Conservation (phyloP, 2,888 invertebrate species). For the Pheosia tremula region DNA sequence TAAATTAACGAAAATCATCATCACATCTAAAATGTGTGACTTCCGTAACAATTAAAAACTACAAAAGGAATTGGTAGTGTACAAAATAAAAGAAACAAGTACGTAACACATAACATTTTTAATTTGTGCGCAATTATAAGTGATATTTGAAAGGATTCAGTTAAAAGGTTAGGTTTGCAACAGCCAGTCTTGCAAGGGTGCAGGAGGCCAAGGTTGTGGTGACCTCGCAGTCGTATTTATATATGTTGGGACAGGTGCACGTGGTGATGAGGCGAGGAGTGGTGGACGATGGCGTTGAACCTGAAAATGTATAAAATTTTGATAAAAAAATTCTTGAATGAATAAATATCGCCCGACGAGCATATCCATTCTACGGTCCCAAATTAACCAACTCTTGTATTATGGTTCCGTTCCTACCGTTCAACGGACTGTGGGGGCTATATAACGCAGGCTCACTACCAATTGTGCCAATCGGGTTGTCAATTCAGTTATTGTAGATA, state of each 20-base stretch:
- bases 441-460: too few relatives aligned
- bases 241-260: constrained; percentile 73
- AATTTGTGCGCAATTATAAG: constrained; percentile 16
- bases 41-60: not conserved
- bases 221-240: constrained; percentile 29
- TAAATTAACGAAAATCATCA: too few relatives aligned
- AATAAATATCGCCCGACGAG: too few relatives aligned
- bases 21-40: too few relatives aligned
- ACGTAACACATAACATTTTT: constrained; percentile 16
- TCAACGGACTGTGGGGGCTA: too few relatives aligned
- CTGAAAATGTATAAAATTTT: constrained; percentile 53
- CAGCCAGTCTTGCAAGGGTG: constrained; percentile 23
- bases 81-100: not conserved
- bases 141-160: constrained; percentile 7
- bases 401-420: too few relatives aligned
- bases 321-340: too few relatives aligned
- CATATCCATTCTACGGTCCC: too few relatives aligned
- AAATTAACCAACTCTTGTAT: too few relatives aligned
- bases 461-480: too few relatives aligned
- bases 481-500: too few relatives aligned
- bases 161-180: constrained; percentile 12
- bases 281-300: constrained; percentile 85
- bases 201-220: constrained; percentile 11
- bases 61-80: not conserved
- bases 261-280: constrained; percentile 81